Conservation (phyloP, 2,888 invertebrate genomes). For the Pyrochroa serraticornis region DNA sequence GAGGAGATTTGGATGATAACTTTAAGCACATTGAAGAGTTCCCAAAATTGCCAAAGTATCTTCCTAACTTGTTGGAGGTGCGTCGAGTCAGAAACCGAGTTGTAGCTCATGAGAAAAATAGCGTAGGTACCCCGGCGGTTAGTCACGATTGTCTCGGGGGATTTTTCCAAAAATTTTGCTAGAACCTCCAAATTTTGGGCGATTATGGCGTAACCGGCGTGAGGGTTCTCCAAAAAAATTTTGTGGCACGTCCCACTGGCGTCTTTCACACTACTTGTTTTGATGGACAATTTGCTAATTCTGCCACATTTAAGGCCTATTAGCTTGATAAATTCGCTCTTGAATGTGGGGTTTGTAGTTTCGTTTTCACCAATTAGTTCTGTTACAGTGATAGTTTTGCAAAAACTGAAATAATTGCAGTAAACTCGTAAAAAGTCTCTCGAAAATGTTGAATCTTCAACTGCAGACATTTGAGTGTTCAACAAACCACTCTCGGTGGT, state of each 20-base stretch:
- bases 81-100: neutral
- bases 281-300: neutral
- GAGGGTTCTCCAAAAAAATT: too few species aligned
- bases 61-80: neutral
- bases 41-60: constrained; percentile 27
- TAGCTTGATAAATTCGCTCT: too few species aligned
- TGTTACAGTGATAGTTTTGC: too few species aligned
- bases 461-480: too few species aligned
- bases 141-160: neutral
- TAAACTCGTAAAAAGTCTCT: too few species aligned
- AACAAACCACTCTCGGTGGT: too few species aligned
- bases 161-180: neutral
- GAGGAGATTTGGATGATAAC: constrained; percentile 30
- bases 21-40: constrained; percentile 14
- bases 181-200: neutral
- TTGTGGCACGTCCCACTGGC: too few species aligned
- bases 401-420: too few species aligned
- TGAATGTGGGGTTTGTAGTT: too few species aligned
- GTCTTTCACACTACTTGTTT: neutral
- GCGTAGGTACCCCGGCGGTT: neutral
- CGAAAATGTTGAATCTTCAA: too few species aligned
- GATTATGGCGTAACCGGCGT: neutral
- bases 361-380: too few species aligned
- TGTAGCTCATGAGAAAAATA: neutral
- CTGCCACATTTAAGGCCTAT: neutral